phyloP scores from a whole-genome alignment of 2,113 vertebrate species.

The Pao palembangensis region DNA sequence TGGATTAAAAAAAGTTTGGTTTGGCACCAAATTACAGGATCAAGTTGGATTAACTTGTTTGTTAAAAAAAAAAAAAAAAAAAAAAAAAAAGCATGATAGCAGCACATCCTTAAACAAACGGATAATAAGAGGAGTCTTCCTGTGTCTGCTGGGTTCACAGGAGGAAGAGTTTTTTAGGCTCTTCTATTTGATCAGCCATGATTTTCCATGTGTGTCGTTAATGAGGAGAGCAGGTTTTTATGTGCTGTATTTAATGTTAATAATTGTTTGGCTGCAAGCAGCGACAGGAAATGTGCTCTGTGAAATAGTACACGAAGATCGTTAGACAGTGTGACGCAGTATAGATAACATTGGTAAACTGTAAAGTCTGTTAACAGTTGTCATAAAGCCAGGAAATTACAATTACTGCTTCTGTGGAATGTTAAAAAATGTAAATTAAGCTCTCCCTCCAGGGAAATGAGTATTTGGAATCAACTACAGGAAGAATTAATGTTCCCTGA shows the following conservation, averaged over 20 bases:
- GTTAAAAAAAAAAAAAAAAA: constrained; percentile 4
- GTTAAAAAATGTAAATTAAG: constrained; percentile 9
- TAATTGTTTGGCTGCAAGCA: neutral
- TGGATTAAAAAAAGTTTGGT: constrained; percentile 42
- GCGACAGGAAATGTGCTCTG: neutral
- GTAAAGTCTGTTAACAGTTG: too few species aligned
- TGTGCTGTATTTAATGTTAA: neutral
- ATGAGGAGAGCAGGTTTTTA: neutral
- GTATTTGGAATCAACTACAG: constrained; percentile 46
- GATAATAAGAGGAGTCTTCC: neutral
- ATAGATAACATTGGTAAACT: too few species aligned
- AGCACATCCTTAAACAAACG: constrained; percentile 1
- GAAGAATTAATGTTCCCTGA: constrained; percentile 32
- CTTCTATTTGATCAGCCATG: neutral
- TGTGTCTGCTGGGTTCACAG: neutral
- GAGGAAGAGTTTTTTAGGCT: neutral
- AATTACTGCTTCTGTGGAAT: constrained; percentile 6
- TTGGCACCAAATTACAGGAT: constrained; percentile 39
- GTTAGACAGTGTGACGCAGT: neutral
- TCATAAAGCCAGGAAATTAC: constrained; percentile 1
- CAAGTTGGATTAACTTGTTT: constrained; percentile 39
- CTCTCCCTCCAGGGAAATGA: constrained; percentile 29
- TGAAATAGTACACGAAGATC: neutral
- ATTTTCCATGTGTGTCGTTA: neutral
- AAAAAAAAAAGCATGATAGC: constrained; percentile 1